These are phyloP conservation scores for Gavialis gangeticus DNA, from an alignment of 2,113 vertebrate species.

Conservation along the genomic window DNA sequence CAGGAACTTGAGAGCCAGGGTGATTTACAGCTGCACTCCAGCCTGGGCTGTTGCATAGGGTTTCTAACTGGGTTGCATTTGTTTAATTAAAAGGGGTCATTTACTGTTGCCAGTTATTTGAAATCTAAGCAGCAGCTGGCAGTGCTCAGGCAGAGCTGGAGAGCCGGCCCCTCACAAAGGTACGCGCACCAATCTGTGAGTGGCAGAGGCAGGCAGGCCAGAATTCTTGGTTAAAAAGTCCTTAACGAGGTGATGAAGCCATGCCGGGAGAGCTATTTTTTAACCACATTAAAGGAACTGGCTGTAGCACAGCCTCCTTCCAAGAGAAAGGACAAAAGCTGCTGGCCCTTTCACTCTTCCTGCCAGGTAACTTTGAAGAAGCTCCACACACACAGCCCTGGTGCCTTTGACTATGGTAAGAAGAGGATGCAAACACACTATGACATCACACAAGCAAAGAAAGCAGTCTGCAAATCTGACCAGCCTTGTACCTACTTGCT, in stretches of 20 bases:
- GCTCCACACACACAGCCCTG: not conserved
- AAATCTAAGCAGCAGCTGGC: not conserved
- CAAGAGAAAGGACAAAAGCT: not conserved
- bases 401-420: no score
- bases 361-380: not conserved
- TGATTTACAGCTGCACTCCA: accelerated
- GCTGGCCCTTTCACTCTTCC: not conserved
- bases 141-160: not conserved
- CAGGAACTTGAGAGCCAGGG: not conserved
- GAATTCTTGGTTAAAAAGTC: not conserved
- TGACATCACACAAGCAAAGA: not conserved
- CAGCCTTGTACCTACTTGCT: not conserved
- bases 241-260: not conserved
- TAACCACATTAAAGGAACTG: no score
- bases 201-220: accelerated
- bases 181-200: accelerated
- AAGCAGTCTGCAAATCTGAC: not conserved
- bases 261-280: not conserved
- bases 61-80: not conserved
- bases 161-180: not conserved
- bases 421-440: not conserved
- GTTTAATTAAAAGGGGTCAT: not conserved
- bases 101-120: not conserved
- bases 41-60: accelerated
- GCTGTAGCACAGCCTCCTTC: not conserved